Percentiles rank a stretch among this genome's conserved stretches.
Conservation (phyloP, 2,113 vertebrate species). For the Cyanoliseus patagonus region DNA sequence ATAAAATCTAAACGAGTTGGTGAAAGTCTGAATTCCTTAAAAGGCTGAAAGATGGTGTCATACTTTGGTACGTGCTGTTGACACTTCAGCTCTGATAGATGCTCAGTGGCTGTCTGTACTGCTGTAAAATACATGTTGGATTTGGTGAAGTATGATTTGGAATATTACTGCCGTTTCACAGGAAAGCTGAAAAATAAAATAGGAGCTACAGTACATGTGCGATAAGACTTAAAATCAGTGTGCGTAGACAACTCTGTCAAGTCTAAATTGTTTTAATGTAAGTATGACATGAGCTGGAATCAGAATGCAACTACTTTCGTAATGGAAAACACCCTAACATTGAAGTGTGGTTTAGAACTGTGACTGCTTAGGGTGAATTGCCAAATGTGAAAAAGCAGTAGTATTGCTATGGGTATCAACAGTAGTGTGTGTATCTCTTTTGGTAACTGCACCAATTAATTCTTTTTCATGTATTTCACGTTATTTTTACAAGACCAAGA, state of each 20-base stretch:
- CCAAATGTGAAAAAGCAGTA: neutral
- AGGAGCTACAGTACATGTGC: rapidly evolving
- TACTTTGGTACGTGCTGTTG: neutral
- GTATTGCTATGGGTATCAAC: neutral
- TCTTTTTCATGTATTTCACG: neutral
- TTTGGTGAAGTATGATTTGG: neutral
- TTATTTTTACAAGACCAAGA: neutral
- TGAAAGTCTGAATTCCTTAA: neutral
- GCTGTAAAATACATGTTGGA: neutral
- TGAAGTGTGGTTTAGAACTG: conserved; percentile 14
- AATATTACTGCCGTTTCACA: neutral
- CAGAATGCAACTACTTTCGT: neutral
- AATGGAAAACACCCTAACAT: neutral
- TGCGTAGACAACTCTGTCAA: neutral
- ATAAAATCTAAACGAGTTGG: neutral
- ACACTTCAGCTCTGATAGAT: neutral
- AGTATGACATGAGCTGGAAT: neutral
- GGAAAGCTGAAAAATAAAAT: neutral
- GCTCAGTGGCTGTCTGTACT: neutral
- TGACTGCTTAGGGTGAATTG: neutral
- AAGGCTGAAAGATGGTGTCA: neutral
- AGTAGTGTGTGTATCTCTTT: neutral
- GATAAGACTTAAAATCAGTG: neutral
- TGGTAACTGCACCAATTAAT: neutral
- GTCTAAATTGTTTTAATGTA: neutral